Evolutionary conservation across 2,113 vertebrate genomes (phyloP).

Genomic region (Lethenteron camtschaticum): DNA sequence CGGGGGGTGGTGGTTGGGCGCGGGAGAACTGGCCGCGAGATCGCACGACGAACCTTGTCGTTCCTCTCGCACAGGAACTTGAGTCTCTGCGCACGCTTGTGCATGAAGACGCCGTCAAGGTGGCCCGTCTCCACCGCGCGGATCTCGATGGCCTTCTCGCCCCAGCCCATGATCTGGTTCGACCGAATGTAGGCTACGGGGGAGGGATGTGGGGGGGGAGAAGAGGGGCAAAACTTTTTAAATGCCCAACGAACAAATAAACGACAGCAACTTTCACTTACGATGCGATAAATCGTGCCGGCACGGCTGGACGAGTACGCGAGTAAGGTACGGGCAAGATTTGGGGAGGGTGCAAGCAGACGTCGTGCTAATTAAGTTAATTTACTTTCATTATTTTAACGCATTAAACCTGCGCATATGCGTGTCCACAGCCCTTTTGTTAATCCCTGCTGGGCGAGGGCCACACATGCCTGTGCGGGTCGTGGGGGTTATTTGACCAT

Average conservation of each 20-base stretch:
- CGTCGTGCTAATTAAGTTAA: no score
- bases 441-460: no score
- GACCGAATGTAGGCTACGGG: constrained; percentile 98
- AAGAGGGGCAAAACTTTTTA: constrained; percentile 15
- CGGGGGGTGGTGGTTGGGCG: no score
- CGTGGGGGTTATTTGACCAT: no score
- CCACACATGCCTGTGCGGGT: no score
- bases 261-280: constrained; percentile 21
- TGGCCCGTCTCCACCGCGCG: constrained; percentile 98
- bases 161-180: constrained; percentile 99
- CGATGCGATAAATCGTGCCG: constrained; percentile 12
- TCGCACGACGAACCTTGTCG: constrained; percentile 55
- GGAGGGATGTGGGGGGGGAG: constrained; percentile 19
- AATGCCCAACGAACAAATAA: constrained; percentile 22
- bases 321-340: no score
- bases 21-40: no score
- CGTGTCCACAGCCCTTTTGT: no score
- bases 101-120: constrained; percentile 99
- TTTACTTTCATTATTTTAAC: no score
- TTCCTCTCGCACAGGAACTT: constrained; percentile 99
- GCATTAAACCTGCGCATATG: no score
- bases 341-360: no score
- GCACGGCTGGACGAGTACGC: no score
- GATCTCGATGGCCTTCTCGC: constrained; percentile 99
- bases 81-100: constrained; percentile 97